These are phyloP conservation scores for Drosophila santomea DNA, from an alignment of 1,140 invertebrate species.

Conservation along the genomic window DNA sequence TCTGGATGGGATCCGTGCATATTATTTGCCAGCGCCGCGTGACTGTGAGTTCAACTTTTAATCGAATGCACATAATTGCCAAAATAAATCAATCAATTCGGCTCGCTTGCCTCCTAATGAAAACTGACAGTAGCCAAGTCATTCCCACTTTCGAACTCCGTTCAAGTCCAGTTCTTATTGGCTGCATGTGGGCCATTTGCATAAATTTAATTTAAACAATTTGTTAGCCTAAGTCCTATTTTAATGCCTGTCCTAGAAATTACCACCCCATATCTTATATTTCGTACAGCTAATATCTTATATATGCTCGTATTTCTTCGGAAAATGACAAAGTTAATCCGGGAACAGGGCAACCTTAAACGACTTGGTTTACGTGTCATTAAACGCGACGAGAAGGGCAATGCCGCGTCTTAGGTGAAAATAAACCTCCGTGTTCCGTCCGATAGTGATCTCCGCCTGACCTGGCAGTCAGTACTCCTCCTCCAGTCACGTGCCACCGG, in stretches of 20 bases:
- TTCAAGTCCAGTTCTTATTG: slow-evolving; percentile 4
- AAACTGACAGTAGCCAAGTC: slow-evolving; percentile 60
- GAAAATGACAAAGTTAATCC: slow-evolving; percentile 15
- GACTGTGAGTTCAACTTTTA: slow-evolving; percentile 75
- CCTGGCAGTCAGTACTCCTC: not conserved
- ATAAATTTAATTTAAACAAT: slow-evolving; percentile 59
- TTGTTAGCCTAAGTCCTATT: not conserved
- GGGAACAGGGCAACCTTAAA: slow-evolving; percentile 33
- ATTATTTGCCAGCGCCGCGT: slow-evolving; percentile 75
- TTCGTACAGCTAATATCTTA: not conserved
- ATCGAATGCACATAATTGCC: slow-evolving; percentile 83
- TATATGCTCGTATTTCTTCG: not conserved
- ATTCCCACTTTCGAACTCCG: slow-evolving; percentile 1
- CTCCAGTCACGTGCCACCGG: slow-evolving; percentile 51
- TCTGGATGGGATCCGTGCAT: slow-evolving; percentile 45
- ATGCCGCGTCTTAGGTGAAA: slow-evolving; percentile 60
- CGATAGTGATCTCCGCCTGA: slow-evolving; percentile 57
- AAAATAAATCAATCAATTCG: slow-evolving; percentile 84
- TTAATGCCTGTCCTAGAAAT: not conserved
- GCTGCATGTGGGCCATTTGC: slow-evolving; percentile 29
- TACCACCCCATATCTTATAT: not conserved
- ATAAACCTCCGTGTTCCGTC: slow-evolving; percentile 66
- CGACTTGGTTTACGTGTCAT: slow-evolving; percentile 76
- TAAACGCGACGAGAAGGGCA: slow-evolving; percentile 30
- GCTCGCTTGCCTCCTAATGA: slow-evolving; percentile 66